phyloP scores from a whole-genome alignment of 2,797 vertebrate genomes.

The Propithecus perrieri region DNA sequence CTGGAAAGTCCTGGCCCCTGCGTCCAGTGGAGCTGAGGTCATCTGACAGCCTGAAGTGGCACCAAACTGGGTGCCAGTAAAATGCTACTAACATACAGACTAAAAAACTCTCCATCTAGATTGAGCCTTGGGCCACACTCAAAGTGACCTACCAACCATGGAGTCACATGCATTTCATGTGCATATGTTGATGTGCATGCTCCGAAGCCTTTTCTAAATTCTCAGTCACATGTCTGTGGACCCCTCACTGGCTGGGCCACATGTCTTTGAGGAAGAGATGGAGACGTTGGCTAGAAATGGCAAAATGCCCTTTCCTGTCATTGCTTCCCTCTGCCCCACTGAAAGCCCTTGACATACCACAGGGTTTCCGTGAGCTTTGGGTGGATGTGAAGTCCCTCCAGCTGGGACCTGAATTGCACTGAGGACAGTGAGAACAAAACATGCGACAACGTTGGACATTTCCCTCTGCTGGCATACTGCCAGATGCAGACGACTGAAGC shows the following conservation, averaged over 20 bases:
- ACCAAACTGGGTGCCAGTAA: too few species aligned
- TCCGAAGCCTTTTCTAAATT: neutral
- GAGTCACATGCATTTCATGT: neutral
- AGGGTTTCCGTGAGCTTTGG: neutral
- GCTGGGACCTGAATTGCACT: rapidly evolving
- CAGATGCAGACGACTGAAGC: neutral
- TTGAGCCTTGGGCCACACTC: neutral
- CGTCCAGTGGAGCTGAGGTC: rapidly evolving
- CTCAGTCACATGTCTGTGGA: neutral
- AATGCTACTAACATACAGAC: neutral
- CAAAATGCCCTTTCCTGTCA: neutral
- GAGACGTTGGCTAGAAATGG: neutral
- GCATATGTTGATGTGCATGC: rapidly evolving
- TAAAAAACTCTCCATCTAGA: neutral
- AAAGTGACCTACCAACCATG: neutral
- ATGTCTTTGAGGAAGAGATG: neutral
- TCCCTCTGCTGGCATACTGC: neutral
- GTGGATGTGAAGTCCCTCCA: rapidly evolving
- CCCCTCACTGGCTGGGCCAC: neutral
- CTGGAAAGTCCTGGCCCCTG: neutral
- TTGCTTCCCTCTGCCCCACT: neutral
- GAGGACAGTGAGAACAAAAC: neutral
- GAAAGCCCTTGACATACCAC: rapidly evolving
- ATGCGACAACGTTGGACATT: rapidly evolving
- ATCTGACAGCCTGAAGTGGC: neutral